phyloP scores from a whole-genome alignment of 2,113 vertebrate genomes.

The Anguilla rostrata region DNA sequence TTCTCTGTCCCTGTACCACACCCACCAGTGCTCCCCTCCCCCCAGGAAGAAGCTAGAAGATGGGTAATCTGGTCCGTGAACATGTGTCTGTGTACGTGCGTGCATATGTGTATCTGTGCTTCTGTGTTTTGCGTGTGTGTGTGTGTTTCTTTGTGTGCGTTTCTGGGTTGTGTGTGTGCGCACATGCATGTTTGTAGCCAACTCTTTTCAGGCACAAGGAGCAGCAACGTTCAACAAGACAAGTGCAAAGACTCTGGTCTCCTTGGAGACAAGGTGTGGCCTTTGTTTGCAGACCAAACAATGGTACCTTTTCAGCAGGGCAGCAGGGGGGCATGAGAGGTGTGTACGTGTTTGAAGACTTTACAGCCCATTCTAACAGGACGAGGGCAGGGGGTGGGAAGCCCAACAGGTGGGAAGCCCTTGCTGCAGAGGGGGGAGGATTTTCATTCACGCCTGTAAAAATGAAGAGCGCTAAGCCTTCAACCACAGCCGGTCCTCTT shows the following conservation, averaged over 20 bases:
- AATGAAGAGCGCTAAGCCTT: no score
- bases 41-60: neutral
- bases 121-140: neutral
- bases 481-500: no score
- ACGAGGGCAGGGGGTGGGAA: neutral
- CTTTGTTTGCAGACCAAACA: constrained; percentile 86
- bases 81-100: neutral
- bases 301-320: constrained; percentile 73
- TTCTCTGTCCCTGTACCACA: neutral
- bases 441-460: neutral
- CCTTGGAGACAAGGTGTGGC: constrained; percentile 81
- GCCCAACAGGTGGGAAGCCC: constrained; percentile 49
- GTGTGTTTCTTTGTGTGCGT: neutral
- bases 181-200: constrained; percentile 19
- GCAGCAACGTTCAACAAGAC: constrained; percentile 51
- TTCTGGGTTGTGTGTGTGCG: neutral
- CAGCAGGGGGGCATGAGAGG: neutral
- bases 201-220: constrained; percentile 29
- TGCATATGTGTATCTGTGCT: neutral
- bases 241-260: constrained; percentile 54
- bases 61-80: neutral
- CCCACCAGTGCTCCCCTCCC: neutral
- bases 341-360: constrained; percentile 41
- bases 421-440: neutral
- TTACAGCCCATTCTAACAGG: neutral